These are phyloP conservation scores for Henricia sp. DNA, from an alignment of 53 echinoderm and acorn worm species.

Conservation along the genomic window DNA sequence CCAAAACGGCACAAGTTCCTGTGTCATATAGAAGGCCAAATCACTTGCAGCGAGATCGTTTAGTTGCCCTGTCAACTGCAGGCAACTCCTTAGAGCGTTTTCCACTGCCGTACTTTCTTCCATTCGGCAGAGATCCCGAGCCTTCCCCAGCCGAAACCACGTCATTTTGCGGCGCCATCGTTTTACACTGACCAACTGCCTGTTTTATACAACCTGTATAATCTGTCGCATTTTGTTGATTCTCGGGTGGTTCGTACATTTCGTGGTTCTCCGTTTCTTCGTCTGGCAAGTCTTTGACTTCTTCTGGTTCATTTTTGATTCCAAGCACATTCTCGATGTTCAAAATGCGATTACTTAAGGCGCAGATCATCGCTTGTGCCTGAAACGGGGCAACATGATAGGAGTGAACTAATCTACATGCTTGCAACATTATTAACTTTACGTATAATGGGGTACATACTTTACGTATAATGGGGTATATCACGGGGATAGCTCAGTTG, in stretches of 20 bases:
- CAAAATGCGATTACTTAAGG: constrained; percentile 67
- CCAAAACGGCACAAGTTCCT: too few relatives aligned
- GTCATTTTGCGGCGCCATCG: too few relatives aligned
- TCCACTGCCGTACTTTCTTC: neutral
- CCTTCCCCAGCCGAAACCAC: neutral
- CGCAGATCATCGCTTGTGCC: constrained; percentile 73
- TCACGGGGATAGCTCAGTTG: too few relatives aligned
- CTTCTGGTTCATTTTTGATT: constrained; percentile 47
- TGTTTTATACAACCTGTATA: too few relatives aligned
- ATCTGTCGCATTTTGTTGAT: neutral
- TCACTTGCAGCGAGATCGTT: constrained; percentile 47
- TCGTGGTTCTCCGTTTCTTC: too few relatives aligned
- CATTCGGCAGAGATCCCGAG: neutral
- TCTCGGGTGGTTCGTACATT: neutral
- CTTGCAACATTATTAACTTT: neutral
- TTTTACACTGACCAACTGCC: too few relatives aligned
- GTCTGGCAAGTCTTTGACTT: neutral
- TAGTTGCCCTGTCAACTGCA: neutral
- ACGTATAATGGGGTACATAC: neutral
- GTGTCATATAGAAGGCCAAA: too few relatives aligned
- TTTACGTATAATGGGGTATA: neutral
- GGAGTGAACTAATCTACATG: neutral
- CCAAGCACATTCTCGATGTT: constrained; percentile 72
- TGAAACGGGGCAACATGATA: constrained; percentile 14
- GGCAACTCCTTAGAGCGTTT: constrained; percentile 34